Conservation (phyloP, 2,797 vertebrate species). For the Jordanella pulchra region DNA sequence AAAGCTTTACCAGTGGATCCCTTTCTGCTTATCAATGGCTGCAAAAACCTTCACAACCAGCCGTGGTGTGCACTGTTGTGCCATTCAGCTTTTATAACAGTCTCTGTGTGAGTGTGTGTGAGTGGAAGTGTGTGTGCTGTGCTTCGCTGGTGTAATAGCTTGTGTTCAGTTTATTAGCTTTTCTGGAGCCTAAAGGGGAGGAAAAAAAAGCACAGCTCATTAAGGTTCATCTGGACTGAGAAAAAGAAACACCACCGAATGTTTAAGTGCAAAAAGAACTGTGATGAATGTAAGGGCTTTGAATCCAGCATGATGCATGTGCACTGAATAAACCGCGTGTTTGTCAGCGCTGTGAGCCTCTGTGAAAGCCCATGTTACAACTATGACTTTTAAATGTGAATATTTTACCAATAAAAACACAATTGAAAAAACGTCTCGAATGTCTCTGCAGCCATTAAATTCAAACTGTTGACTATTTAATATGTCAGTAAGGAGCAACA, state of each 20-base stretch:
- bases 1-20: slow-evolving; percentile 43
- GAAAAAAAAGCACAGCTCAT: slow-evolving; percentile 30
- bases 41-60: slow-evolving; percentile 23
- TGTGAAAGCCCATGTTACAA: slow-evolving; percentile 67
- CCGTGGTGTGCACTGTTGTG: slow-evolving; percentile 57
- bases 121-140: slow-evolving; percentile 37
- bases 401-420: slow-evolving; percentile 79
- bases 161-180: slow-evolving; percentile 64
- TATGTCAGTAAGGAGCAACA: background rate
- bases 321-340: slow-evolving; percentile 73
- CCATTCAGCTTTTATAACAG: slow-evolving; percentile 68
- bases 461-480: background rate
- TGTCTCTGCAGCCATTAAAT: slow-evolving; percentile 14
- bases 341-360: slow-evolving; percentile 76
- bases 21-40: slow-evolving; percentile 26
- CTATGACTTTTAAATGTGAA: slow-evolving; percentile 71
- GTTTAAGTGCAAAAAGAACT: slow-evolving; percentile 50
- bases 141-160: slow-evolving; percentile 64
- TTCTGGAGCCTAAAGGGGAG: slow-evolving; percentile 32
- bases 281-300: slow-evolving; percentile 74
- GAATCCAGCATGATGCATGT: slow-evolving; percentile 78
- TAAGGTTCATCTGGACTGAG: slow-evolving; percentile 28
- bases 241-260: slow-evolving; percentile 25
- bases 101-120: slow-evolving; percentile 28
- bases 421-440: slow-evolving; percentile 35